These are phyloP conservation scores for Sebastes melanostomus DNA, from an alignment of 2,797 vertebrate genomes.

Conservation along the genomic window DNA sequence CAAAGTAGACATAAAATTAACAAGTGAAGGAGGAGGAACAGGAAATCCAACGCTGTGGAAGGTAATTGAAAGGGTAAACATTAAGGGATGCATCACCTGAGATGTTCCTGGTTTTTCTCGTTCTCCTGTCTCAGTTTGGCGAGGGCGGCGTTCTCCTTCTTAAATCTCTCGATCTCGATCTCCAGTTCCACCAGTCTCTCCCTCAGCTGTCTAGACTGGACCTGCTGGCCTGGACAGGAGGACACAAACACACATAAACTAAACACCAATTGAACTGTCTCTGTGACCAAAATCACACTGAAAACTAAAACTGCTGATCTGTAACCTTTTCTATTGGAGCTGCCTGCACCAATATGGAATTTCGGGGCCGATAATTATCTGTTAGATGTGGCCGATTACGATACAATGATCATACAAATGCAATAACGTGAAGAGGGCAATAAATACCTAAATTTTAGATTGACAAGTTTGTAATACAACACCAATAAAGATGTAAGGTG, in stretches of 20 bases:
- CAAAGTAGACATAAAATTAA: neutral
- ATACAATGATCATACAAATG: no score
- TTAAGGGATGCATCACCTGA: constrained; percentile 78
- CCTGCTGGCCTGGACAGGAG: constrained; percentile 60
- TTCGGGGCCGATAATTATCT: no score
- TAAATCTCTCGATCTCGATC: constrained; percentile 93
- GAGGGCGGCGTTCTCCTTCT: constrained; percentile 88
- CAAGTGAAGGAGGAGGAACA: no score
- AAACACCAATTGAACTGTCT: neutral
- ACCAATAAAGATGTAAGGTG: no score
- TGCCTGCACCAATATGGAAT: neutral
- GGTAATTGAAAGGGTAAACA: neutral
- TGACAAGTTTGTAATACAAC: no score
- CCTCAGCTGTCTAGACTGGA: constrained; percentile 86
- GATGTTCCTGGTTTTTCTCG: constrained; percentile 81
- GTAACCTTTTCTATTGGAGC: neutral
- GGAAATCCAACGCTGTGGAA: neutral
- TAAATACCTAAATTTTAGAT: no score
- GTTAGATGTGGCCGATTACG: no score
- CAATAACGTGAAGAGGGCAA: no score
- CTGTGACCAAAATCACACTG: neutral
- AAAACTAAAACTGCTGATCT: neutral
- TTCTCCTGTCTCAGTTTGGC: constrained; percentile 87
- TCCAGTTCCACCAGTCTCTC: constrained; percentile 90
- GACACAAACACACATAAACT: neutral